A percentile compares a stretch with the other conserved stretches of the same genome.
Evolutionary conservation across 2,888 invertebrate species (phyloP).

Genomic region (Pristionchus arcanus): DNA sequence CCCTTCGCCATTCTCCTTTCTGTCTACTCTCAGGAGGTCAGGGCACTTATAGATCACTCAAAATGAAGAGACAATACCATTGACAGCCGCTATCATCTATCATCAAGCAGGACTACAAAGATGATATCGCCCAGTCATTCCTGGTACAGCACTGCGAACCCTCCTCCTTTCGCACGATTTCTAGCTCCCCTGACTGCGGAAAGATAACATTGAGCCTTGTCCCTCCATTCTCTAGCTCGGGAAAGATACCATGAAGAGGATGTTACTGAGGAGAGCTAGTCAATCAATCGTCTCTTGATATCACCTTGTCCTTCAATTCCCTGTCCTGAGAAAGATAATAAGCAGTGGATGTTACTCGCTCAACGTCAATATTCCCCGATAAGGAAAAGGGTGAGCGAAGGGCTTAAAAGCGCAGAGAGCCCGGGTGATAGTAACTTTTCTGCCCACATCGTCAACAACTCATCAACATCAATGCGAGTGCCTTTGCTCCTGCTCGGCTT

Average conservation of each 20-base stretch:
- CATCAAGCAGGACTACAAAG: conserved; percentile 23
- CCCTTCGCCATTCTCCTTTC: background rate
- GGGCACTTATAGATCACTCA: background rate
- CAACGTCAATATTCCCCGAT: background rate
- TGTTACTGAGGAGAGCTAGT: too few relatives aligned
- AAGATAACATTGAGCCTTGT: too few relatives aligned
- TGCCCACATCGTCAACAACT: background rate
- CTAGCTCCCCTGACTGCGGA: background rate
- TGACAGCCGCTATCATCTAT: background rate
- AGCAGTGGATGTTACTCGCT: background rate
- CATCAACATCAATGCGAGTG: background rate
- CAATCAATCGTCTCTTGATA: too few relatives aligned
- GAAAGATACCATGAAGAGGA: background rate
- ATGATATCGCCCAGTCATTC: background rate
- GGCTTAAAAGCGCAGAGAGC: conserved; percentile 24
- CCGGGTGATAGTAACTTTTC: conserved; percentile 9
- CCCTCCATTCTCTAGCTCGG: too few relatives aligned
- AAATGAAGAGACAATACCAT: background rate
- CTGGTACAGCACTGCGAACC: background rate
- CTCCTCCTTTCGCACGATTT: background rate
- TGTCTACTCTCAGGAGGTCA: background rate
- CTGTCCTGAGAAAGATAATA: background rate
- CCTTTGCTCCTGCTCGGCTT: background rate
- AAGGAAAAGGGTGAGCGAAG: conserved; percentile 26
- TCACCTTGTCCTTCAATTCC: too few relatives aligned